Evolutionary conservation across 2,113 vertebrate genomes (phyloP).

Genomic region (Sphyrna mokarran): DNA sequence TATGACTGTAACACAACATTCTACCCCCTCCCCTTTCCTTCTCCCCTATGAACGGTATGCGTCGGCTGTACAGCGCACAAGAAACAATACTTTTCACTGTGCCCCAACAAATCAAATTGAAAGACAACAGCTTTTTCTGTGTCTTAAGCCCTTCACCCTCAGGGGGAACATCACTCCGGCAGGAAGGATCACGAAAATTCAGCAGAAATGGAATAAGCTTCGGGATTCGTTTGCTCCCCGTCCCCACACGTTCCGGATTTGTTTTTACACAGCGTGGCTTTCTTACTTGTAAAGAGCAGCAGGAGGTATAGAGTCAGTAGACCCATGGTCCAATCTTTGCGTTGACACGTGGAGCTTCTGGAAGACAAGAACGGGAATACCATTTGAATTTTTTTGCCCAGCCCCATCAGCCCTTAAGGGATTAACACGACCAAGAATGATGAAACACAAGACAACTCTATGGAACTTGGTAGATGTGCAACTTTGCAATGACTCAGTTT

Average conservation of each 20-base stretch:
- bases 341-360: background rate
- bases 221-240: background rate
- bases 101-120: too few relatives aligned
- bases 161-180: too few relatives aligned
- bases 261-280: background rate
- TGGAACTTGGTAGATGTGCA: background rate
- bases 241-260: background rate
- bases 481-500: background rate
- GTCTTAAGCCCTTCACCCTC: too few relatives aligned
- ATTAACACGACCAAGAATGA: background rate
- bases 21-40: too few relatives aligned
- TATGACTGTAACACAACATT: too few relatives aligned
- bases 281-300: background rate
- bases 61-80: too few relatives aligned
- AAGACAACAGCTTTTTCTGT: too few relatives aligned
- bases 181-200: too few relatives aligned
- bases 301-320: too few relatives aligned
- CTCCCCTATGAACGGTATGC: too few relatives aligned
- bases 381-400: background rate
- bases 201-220: too few relatives aligned
- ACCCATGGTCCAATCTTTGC: background rate
- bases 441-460: background rate
- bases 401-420: background rate
- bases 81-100: too few relatives aligned
- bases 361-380: background rate